Percentiles rank a stretch among this genome's conserved stretches.
These are phyloP conservation scores for Drosophila subpulchrella DNA, from an alignment of 1,140 invertebrate genomes.

Conservation along the genomic window DNA sequence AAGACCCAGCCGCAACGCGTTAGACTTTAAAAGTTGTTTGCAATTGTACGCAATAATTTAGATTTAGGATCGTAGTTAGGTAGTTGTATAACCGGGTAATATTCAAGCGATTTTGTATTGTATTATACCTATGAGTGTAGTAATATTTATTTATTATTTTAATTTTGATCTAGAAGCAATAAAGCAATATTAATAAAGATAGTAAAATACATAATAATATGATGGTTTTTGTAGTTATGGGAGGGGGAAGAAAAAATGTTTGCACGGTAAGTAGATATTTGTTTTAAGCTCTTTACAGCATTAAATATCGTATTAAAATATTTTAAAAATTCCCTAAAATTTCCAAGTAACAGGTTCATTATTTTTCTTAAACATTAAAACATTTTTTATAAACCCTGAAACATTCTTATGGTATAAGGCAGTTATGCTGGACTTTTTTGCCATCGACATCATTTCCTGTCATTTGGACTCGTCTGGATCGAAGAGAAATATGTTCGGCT, in stretches of 20 bases:
- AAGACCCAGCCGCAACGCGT: constrained; percentile 34
- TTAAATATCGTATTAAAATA: too few relatives aligned
- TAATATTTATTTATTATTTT: constrained; percentile 80
- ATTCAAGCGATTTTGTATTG: constrained; percentile 48
- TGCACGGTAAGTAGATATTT: too few relatives aligned
- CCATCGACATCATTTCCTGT: constrained; percentile 64
- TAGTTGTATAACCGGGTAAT: constrained; percentile 37
- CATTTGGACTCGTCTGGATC: constrained; percentile 19
- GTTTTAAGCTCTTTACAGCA: too few relatives aligned
- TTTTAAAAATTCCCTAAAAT: too few relatives aligned
- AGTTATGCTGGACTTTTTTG: constrained; percentile 14
- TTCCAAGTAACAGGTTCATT: background rate
- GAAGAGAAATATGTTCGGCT: constrained; percentile 51
- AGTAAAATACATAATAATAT: constrained; percentile 42
- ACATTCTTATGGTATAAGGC: constrained; percentile 8
- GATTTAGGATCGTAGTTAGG: constrained; percentile 19
- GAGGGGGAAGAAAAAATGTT: too few relatives aligned
- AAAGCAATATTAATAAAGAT: constrained; percentile 71
- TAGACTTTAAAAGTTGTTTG: constrained; percentile 69
- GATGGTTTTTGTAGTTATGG: background rate
- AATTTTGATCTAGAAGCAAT: constrained; percentile 73
- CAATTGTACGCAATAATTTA: constrained; percentile 53
- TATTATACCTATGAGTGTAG: constrained; percentile 58
- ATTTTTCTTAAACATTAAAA: background rate
- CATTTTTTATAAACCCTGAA: background rate